Percentiles rank a stretch among this genome's conserved stretches.
phyloP scores from a whole-genome alignment of 2,888 invertebrate genomes.

The Drosophila aldrichi region DNA sequence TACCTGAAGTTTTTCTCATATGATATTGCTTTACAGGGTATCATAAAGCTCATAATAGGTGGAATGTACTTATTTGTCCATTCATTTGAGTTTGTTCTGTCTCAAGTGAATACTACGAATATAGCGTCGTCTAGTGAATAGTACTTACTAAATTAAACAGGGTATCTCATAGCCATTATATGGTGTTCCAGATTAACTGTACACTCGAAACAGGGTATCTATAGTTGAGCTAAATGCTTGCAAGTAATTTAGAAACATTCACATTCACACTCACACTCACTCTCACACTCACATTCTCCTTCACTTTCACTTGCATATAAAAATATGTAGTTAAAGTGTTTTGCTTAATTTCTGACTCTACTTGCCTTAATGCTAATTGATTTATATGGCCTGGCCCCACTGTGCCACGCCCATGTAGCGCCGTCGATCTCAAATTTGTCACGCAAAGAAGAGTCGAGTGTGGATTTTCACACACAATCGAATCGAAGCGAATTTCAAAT shows the following conservation, averaged over 20 bases:
- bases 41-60: neutral
- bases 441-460: slow-evolving; percentile 34
- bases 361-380: slow-evolving; percentile 67
- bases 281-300: too few relatives aligned
- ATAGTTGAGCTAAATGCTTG: neutral
- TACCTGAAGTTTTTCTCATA: neutral
- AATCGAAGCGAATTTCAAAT: slow-evolving; percentile 62
- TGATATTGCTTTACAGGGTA: neutral
- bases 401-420: slow-evolving; percentile 5
- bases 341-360: slow-evolving; percentile 38
- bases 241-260: too few relatives aligned
- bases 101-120: neutral
- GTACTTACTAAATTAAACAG: neutral
- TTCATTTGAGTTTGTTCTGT: too few relatives aligned
- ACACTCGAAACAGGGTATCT: neutral
- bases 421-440: slow-evolving; percentile 44
- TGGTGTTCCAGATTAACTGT: neutral
- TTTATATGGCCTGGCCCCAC: slow-evolving; percentile 50
- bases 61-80: neutral
- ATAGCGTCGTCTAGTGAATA: neutral
- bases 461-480: slow-evolving; percentile 54
- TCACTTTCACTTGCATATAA: too few relatives aligned
- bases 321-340: slow-evolving; percentile 58
- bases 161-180: neutral
- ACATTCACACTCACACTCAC: too few relatives aligned